Evolutionary conservation across 2,113 vertebrate species (phyloP), one percentile per base, ranked within the genome.

Genomic region (Bufo gargarizans): DNA sequence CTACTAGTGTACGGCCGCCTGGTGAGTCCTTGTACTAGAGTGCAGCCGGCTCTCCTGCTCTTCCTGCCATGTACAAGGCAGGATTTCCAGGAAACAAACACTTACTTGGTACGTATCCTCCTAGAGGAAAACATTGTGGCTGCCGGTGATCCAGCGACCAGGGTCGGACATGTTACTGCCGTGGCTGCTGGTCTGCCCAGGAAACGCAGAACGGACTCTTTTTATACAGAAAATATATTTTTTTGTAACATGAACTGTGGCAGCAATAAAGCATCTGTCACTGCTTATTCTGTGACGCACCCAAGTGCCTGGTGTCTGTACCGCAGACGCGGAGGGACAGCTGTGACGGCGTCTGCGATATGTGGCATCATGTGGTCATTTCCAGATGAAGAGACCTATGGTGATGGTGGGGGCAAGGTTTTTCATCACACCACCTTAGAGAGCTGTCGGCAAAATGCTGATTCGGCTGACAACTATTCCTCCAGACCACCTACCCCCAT

Each of bases 1-100:
- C 94, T 93, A 92, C 95, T 93, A 92, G 45, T 84, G 82, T 84
- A 55, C 82, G 8, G 82, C 82, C 20, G 9, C 71, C 49, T 55
- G 61, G 45, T 83, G 59, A 20, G 6, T 43, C 17, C 56, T 22
- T n/a, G 20, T 45, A 10, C 63, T 13, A 53, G 49, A 65, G 58
- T 12, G 7, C 19, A 55, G 61, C 69, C 50, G 55, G 1, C 22
- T 17, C 50, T 22, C 17, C 47, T 78, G 55, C 56, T 55, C 72
- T 78, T 77, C 74, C 56, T 77, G 84, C 61, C 33, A 33, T 50
- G 8, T 65, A 43, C 20, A 47, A 33, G 81, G 58, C 63, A 50
- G 77, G 77, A 55, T 69, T 19, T 79, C 86, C 63, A 79, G 86
- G 50, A 67, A 71, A 86, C 19, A 49, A 76, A 90, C 58, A 82